Evolutionary conservation across 2,888 invertebrate species (phyloP).

Genomic region (Ochropleura leucogaster): DNA sequence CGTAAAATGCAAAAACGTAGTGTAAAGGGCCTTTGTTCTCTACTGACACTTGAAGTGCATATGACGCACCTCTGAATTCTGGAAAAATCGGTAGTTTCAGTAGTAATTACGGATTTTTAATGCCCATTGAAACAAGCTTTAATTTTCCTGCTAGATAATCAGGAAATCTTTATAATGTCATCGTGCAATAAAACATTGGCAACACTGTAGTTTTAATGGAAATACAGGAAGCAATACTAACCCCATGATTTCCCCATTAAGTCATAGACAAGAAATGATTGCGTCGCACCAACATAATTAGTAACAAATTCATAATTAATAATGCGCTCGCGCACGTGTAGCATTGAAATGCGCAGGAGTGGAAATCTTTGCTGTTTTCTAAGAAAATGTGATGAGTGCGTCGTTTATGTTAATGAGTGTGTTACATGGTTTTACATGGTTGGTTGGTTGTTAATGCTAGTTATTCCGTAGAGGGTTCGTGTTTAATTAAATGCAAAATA

Average conservation of each 20-base stretch:
- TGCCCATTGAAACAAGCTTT: neutral
- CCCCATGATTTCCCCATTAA: constrained; percentile 14
- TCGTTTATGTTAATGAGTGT: constrained; percentile 20
- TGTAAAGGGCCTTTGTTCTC: too few species aligned
- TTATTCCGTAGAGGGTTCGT: neutral
- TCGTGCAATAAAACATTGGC: constrained; percentile 16
- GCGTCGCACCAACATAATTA: constrained; percentile 27
- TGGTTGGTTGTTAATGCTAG: constrained; percentile 3
- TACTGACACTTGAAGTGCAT: too few species aligned
- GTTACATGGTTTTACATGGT: constrained; percentile 37
- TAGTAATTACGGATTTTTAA: too few species aligned
- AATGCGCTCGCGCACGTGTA: constrained; percentile 44
- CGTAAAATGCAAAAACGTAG: too few species aligned
- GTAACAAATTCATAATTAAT: constrained; percentile 28
- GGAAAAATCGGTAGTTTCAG: too few species aligned
- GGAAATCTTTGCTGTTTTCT: constrained; percentile 47
- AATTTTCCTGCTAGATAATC: neutral
- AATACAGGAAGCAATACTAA: constrained; percentile 11
- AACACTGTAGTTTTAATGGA: neutral
- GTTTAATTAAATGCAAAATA: neutral
- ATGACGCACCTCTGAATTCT: too few species aligned
- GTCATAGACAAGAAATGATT: constrained; percentile 35
- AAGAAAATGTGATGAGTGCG: constrained; percentile 38
- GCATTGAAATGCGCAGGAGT: constrained; percentile 45
- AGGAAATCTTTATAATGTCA: constrained; percentile 5